phyloP scores from a whole-genome alignment of 2,113 vertebrate genomes.

The Pollimyrus isidori region DNA sequence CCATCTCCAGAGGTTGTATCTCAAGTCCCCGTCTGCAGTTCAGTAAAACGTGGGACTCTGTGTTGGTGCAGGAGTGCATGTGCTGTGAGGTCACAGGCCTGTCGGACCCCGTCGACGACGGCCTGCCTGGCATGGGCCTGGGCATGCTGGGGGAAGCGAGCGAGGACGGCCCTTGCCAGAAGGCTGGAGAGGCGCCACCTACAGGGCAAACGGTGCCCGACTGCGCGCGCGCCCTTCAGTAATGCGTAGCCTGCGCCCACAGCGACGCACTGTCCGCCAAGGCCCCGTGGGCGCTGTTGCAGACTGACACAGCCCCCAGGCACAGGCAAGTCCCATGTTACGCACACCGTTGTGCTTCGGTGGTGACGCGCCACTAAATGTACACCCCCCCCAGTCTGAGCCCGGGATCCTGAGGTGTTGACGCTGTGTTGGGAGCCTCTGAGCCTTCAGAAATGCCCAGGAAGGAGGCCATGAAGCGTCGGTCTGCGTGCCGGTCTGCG shows the following conservation, averaged over 20 bases:
- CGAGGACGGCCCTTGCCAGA: constrained; percentile 45
- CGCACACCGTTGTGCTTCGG: not conserved
- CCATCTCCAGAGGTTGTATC: not conserved
- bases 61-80: constrained; percentile 68
- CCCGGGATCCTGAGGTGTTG: not conserved
- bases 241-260: not conserved
- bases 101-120: constrained; percentile 54
- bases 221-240: constrained; percentile 32
- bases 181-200: constrained; percentile 34
- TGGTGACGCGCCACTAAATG: not conserved
- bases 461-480: not conserved
- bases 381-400: not conserved
- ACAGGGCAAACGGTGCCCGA: constrained; percentile 33
- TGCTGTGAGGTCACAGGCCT: constrained; percentile 67
- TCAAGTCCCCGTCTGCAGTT: too few species aligned
- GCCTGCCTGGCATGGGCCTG: constrained; percentile 66
- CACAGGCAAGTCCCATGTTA: not conserved
- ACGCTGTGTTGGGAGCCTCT: not conserved
- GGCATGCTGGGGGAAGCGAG: constrained; percentile 55
- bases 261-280: not conserved
- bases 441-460: not conserved
- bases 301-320: not conserved
- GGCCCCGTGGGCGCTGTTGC: not conserved
- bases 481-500: not conserved
- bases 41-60: constrained; percentile 55